Base-by-base conservation (phyloP, 2,113 vertebrate genomes). In the Thinocorus orbignyianus region DNA sequence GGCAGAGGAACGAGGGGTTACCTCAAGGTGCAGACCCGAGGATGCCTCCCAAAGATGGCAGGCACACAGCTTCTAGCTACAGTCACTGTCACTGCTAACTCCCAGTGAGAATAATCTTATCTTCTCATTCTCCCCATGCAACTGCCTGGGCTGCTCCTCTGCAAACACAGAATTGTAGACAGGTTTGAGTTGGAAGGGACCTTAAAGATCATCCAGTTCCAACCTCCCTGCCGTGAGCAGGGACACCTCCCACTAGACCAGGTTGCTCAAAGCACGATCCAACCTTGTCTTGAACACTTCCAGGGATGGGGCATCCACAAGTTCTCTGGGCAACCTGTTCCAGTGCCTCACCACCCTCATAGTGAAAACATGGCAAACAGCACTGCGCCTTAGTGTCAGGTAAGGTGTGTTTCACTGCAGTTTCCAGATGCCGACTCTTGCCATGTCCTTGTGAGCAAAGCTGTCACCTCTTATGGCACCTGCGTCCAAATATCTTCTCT, bases 21-120 rank as follows among this genome's bases (percentile, higher is more conserved):
- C 17, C 11, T 0, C 0, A 13, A 39, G 37, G 8, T 55, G 11
- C 35, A 73, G 23, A 51, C 23, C 3, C 23, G 25, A 64, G 25
- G 25, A 60, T 61, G 58, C 15, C 17, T 81, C 39, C n/a, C 49
- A 70, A n/a, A 73, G 10, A 44, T 69, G n/a, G 46, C 35, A 73
- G 35, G 77, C 57, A 41, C 0, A 0, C 31, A 58, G 48, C 37
- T 86, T 57, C 71, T 71, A 62, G 28, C 41, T 66, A 62, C 26
- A 42, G 54, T 54, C 24, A 18, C 19, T 64, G 33, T 77, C 39
- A n/a, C 30, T 1, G 1, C 69, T 70, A 68, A 70, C 37, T 78
- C 20, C 64, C 54, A 72, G 37, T 49, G 25, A 48, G 24, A 91
- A 80, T 33, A 42, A 78, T 41, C 44, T 61, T 35, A 68, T 49